Evolutionary conservation across 2,888 invertebrate species (phyloP).

Genomic region (Tortricodes alternella): DNA sequence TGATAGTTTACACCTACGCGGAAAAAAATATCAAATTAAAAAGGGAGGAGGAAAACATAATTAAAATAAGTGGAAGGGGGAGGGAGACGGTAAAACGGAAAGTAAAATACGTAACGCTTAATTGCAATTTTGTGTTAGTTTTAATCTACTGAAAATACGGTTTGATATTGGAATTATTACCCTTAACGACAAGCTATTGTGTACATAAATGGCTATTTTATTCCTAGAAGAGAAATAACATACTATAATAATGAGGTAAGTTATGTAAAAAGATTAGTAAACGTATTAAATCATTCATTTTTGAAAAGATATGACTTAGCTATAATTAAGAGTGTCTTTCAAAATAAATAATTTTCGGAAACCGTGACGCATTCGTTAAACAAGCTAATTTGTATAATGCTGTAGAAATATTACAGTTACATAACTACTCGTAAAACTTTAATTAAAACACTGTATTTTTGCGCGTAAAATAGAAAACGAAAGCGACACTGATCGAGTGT

Average conservation of each 20-base stretch:
- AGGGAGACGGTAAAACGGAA: slow-evolving; percentile 26
- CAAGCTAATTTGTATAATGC: neutral
- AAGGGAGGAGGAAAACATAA: slow-evolving; percentile 27
- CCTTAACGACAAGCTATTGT: slow-evolving; percentile 5
- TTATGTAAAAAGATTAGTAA: neutral
- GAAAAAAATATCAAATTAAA: slow-evolving; percentile 40
- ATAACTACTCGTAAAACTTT: neutral
- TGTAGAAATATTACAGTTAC: neutral
- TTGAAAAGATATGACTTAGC: slow-evolving; percentile 3
- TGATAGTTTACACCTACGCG: slow-evolving; percentile 77
- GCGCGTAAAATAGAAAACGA: too few species aligned
- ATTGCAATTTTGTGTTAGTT: too few species aligned
- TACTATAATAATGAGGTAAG: neutral
- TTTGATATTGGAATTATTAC: too few species aligned
- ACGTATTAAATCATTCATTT: neutral
- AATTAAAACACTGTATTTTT: too few species aligned
- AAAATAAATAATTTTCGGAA: slow-evolving; percentile 12
- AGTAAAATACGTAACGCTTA: slow-evolving; percentile 4
- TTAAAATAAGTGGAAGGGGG: slow-evolving; percentile 18
- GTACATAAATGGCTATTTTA: neutral
- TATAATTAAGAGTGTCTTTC: slow-evolving; percentile 1
- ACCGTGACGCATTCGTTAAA: slow-evolving; percentile 2
- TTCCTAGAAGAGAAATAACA: neutral
- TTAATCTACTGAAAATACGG: too few species aligned
- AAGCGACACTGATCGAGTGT: too few species aligned